Base-by-base conservation (phyloP, 2,797 vertebrate genomes). In the Cygnus olor region DNA sequence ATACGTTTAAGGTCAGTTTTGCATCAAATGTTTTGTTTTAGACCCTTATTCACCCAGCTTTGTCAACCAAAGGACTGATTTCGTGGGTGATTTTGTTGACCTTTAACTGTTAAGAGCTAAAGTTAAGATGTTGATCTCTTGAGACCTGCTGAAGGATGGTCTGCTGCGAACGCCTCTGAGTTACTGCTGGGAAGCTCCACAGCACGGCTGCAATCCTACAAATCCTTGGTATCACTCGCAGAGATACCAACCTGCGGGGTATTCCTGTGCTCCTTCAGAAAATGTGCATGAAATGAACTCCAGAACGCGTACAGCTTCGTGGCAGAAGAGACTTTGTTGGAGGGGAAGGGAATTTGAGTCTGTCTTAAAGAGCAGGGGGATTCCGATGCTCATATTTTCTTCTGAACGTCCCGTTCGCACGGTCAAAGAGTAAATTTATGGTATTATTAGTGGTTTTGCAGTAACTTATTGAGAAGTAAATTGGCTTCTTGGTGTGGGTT, bases 131-230 rank as follows among this genome's bases (percentile, higher is more conserved):
- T 32, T 69, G 34, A 5, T 68, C 11, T 78, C 32, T 32, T 38
- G 72, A 68, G 47, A 49, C 22, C 56, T 38, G 22, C 36, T n/a
- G 56, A 45, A 7, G 1, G 3, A 6, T 0, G 0, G 9, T 38
- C 28, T 51, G 11, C 44, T 45, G 72, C 20, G 71, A 32, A 14
- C 40, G 24, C 38, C 61, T 74, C 70, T 11, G 47, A 24, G 78
- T 44, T 82, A 3, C 34, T 4, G 5, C 38, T 70, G 69, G n/a
- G 65, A 68, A 71, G 86, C 40, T 81, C 73, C 42, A 18, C 34
- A 42, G 6, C 22, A 5, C 77, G 7, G 32, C 40, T 38, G 2
- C 34, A 16, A 60, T 36, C 40, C 79, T n/a, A 13, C 71, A 78
- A 36, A 0, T 16, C 42, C 42, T 16, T 17, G 42, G 42, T 44